Base-by-base conservation (phyloP, 1,140 invertebrate genomes). In the Danaus plexippus region DNA sequence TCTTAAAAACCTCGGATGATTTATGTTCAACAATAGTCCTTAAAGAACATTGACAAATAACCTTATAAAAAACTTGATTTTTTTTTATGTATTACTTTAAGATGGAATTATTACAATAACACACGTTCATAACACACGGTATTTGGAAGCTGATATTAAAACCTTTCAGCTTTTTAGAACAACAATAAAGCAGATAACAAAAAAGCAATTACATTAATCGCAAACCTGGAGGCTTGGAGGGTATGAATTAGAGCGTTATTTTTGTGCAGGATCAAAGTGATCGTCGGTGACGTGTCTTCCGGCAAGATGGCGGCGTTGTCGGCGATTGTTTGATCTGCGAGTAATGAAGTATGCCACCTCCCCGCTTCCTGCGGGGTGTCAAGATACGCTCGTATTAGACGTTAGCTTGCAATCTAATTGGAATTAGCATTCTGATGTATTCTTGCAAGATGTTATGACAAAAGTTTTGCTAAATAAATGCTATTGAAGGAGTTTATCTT, bases 301-400 rank as follows among this genome's bases (percentile, higher is more conserved):
- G 76, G 73, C 75, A 83, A 85, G 80, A 85, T 85, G 81, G 78
- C 78, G 81, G 71, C 77, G 66, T 66, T 69, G 67, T 68, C 55
- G 54, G 68, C 74, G 80, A 83, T 85, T 83, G 82, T 85, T 85
- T 85, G 82, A 85, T 83, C 75, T 77, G 76, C 74, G 73, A 78
- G 78, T 83, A 83, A 85, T 85, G 82, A 85, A 85, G 80, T 81
- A 75, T 78, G 72, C 72, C 73, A 77, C 72, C 73, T 79, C 76
- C 70, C 74, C 70, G 71, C 67, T 81, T 80, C 79, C 77, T 75
- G 73, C 73, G 67, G 73, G 69, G 78, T 74, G 78, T 80, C 80
- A 78, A 80, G 77, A 83, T 78, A 83, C 69, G 73, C 72, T 71
- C 71, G 71, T 73, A 73, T 75, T 75, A 75, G 69, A 69, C 53